A percentile compares a stretch with the other conserved stretches of the same genome.
phyloP scores from a whole-genome alignment of 1,140 invertebrate species.

The Ephestia elutella region DNA sequence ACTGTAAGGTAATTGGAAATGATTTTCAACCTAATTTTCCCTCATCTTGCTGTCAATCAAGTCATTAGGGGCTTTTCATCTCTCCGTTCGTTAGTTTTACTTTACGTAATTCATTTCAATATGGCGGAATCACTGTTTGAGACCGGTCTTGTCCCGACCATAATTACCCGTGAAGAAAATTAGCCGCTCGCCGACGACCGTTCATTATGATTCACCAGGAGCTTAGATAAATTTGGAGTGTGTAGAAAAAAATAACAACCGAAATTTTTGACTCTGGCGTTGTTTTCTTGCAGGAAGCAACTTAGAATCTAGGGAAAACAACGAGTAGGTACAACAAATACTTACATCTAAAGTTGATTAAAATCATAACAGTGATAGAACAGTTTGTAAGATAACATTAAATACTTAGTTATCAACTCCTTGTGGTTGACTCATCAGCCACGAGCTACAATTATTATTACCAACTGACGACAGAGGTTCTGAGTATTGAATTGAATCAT shows the following conservation, averaged over 20 bases:
- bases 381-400: too few species aligned
- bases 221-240: not conserved
- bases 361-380: too few species aligned
- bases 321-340: too few species aligned
- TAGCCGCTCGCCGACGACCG: not conserved
- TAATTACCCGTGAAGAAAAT: constrained; percentile 3
- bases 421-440: too few species aligned
- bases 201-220: not conserved
- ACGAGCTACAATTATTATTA: too few species aligned
- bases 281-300: not conserved
- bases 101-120: constrained; percentile 5
- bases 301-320: too few species aligned
- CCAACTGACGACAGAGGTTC: too few species aligned
- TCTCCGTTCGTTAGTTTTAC: not conserved
- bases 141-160: constrained; percentile 2
- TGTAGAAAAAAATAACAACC: not conserved
- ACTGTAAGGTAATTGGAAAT: not conserved
- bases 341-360: too few species aligned
- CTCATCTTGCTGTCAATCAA: not conserved
- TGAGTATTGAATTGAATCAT: too few species aligned
- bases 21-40: not conserved
- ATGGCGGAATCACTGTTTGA: constrained; percentile 1
- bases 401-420: too few species aligned
- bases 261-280: not conserved
- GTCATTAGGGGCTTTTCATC: not conserved